phyloP scores from a whole-genome alignment of 2,113 vertebrate genomes.

The Siniperca chuatsi region DNA sequence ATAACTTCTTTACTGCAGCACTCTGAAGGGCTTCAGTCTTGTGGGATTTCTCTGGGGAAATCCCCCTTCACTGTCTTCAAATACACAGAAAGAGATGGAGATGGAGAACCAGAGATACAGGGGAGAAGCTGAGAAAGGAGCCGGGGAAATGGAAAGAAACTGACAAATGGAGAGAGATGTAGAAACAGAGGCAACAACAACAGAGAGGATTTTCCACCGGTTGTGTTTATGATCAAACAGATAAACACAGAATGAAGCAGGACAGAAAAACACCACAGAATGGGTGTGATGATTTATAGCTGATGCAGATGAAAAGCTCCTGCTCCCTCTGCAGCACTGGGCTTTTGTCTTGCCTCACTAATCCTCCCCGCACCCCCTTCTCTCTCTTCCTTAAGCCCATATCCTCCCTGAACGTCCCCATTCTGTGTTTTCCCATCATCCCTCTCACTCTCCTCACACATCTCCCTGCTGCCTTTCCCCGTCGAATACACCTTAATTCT shows the following conservation, averaged over 20 bases:
- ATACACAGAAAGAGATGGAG: background rate
- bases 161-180: slow-evolving; percentile 20
- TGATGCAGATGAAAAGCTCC: slow-evolving; percentile 57
- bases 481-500: slow-evolving; percentile 26
- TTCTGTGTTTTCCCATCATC: slow-evolving; percentile 31
- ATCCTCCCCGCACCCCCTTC: slow-evolving; percentile 60
- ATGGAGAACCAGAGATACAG: background rate
- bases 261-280: slow-evolving; percentile 11
- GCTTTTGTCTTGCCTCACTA: slow-evolving; percentile 75
- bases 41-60: slow-evolving; percentile 36
- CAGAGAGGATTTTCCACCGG: slow-evolving; percentile 4
- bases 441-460: slow-evolving; percentile 16
- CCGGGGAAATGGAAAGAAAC: background rate
- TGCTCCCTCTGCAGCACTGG: slow-evolving; percentile 44
- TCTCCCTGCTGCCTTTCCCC: background rate
- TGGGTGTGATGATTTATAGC: slow-evolving; percentile 64
- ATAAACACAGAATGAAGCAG: slow-evolving; percentile 32
- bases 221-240: slow-evolving; percentile 44
- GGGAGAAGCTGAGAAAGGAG: background rate
- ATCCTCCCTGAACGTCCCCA: slow-evolving; percentile 30
- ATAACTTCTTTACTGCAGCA: background rate
- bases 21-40: slow-evolving; percentile 4
- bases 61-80: slow-evolving; percentile 25
- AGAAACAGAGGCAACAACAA: background rate
- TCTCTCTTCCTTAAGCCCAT: slow-evolving; percentile 59